A percentile compares a stretch with the other conserved stretches of the same genome.
These are phyloP conservation scores for Pediacus dermestoides DNA, from an alignment of 2,888 invertebrate species.

Conservation along the genomic window DNA sequence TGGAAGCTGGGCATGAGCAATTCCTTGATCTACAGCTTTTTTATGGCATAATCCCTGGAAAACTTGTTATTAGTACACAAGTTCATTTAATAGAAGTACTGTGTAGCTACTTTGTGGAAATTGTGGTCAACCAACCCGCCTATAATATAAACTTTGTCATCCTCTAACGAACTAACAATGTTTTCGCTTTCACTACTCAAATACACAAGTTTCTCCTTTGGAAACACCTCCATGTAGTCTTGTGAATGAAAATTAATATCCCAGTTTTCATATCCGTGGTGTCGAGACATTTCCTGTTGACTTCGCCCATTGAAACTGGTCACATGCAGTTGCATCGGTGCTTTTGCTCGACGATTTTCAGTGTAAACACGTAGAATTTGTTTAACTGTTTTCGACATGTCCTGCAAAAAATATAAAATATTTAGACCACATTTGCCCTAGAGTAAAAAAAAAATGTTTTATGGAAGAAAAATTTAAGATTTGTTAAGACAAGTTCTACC, in stretches of 20 bases:
- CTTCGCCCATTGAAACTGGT: slow-evolving; percentile 75
- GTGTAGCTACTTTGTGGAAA: slow-evolving; percentile 70
- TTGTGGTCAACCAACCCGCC: slow-evolving; percentile 98
- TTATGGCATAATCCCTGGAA: slow-evolving; percentile 79
- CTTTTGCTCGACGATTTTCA: slow-evolving; percentile 74
- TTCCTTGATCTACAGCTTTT: slow-evolving; percentile 72
- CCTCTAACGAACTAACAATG: slow-evolving; percentile 69
- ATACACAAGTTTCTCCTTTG: slow-evolving; percentile 79
- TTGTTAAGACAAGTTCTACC: slow-evolving; percentile 5
- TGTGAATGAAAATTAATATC: slow-evolving; percentile 73
- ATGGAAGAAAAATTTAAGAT: not conserved
- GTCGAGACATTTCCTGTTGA: slow-evolving; percentile 69
- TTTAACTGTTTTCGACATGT: slow-evolving; percentile 83
- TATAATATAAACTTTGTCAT: slow-evolving; percentile 83
- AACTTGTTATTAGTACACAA: too few relatives aligned
- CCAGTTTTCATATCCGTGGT: slow-evolving; percentile 90
- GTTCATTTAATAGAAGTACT: slow-evolving; percentile 3
- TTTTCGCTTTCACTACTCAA: slow-evolving; percentile 92
- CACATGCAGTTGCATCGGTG: slow-evolving; percentile 79
- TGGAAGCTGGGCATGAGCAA: slow-evolving; percentile 82
- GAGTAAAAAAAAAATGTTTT: not conserved
- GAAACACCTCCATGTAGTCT: slow-evolving; percentile 67
- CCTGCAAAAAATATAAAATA: slow-evolving; percentile 53
- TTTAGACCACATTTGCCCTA: slow-evolving; percentile 1
- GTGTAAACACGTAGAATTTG: slow-evolving; percentile 90